A percentile compares a stretch with the other conserved stretches of the same genome.
Evolutionary conservation across 2,888 invertebrate species (phyloP).

Genomic region (Lymantria dispar): DNA sequence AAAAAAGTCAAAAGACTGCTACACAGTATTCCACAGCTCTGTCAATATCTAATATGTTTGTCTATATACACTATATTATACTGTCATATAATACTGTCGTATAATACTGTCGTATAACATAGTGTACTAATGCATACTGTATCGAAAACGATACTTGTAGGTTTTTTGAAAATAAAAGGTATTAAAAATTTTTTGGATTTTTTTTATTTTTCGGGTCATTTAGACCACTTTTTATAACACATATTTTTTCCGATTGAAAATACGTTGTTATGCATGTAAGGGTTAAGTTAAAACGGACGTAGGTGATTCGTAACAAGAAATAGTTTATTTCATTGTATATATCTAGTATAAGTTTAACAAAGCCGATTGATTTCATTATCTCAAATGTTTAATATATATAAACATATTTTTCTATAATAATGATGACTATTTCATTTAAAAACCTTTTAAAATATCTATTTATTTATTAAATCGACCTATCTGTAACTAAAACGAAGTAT

Average conservation of each 20-base stretch:
- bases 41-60: background rate
- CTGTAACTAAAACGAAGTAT: too few species aligned
- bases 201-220: background rate
- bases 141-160: constrained; percentile 8
- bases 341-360: too few species aligned
- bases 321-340: too few species aligned
- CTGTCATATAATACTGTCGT: background rate
- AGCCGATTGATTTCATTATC: too few species aligned
- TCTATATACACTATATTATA: background rate
- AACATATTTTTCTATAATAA: too few species aligned
- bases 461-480: too few species aligned
- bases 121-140: constrained; percentile 5
- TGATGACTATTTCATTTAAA: too few species aligned
- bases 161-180: constrained; percentile 5
- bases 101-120: background rate
- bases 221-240: background rate
- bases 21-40: constrained; percentile 5
- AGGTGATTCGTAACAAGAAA: too few species aligned
- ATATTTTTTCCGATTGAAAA: background rate
- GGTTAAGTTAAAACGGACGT: too few species aligned
- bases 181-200: constrained; percentile 1
- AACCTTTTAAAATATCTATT: too few species aligned
- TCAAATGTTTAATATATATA: too few species aligned
- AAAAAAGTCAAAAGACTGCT: constrained; percentile 9
- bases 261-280: background rate